Percentiles rank a stretch among this genome's conserved stretches.
phyloP scores from a whole-genome alignment of 2,888 invertebrate species.

The Ephialtes manifestator region DNA sequence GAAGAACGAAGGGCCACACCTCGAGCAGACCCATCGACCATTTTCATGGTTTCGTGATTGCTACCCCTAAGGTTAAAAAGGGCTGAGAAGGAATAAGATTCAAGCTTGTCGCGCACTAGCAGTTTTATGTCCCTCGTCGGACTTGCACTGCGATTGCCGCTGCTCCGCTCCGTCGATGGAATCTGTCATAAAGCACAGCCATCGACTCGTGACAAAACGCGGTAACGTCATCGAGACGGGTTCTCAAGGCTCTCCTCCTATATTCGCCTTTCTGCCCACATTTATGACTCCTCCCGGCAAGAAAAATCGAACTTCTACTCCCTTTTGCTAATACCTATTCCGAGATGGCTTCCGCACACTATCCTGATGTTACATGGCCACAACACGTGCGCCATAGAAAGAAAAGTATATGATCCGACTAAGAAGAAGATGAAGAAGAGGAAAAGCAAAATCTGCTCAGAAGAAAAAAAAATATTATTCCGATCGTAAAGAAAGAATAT shows the following conservation, averaged over 20 bases:
- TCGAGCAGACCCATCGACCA: neutral
- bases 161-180: neutral
- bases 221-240: slow-evolving; percentile 13
- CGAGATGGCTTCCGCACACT: neutral
- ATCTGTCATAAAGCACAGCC: slow-evolving; percentile 24
- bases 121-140: slow-evolving; percentile 28
- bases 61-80: slow-evolving; percentile 10
- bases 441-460: neutral
- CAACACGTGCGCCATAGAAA: neutral
- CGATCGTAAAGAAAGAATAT: neutral
- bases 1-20: neutral
- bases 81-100: slow-evolving; percentile 5
- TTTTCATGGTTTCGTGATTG: neutral
- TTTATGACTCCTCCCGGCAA: neutral
- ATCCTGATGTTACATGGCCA: neutral
- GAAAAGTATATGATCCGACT: neutral
- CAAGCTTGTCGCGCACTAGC: slow-evolving; percentile 23
- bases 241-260: neutral
- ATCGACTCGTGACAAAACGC: slow-evolving; percentile 7
- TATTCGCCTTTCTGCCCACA: neutral
- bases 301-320: slow-evolving; percentile 10
- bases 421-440: neutral
- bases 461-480: neutral
- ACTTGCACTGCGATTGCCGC: neutral
- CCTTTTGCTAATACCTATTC: neutral